Percentiles rank a stretch among this genome's conserved stretches.
phyloP scores from a whole-genome alignment of 2,888 invertebrate species.

The Stenotaenia linearis region DNA sequence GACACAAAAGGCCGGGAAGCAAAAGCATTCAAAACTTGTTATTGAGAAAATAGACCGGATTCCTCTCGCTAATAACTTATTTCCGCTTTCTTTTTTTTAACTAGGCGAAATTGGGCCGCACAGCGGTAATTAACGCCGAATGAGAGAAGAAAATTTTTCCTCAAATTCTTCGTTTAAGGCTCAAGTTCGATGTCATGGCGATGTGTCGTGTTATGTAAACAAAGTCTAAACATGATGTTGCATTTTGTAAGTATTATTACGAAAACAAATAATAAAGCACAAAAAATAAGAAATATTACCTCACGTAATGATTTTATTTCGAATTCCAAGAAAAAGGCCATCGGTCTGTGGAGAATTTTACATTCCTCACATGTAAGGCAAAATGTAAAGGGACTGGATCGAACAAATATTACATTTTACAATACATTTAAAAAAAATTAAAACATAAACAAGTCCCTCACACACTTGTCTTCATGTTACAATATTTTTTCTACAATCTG shows the following conservation, averaged over 20 bases:
- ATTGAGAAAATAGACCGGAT: not conserved
- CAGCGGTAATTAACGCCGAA: no score
- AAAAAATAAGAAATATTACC: not conserved
- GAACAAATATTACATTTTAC: not conserved
- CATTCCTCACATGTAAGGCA: not conserved
- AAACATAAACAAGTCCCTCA: not conserved
- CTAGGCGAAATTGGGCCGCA: not conserved
- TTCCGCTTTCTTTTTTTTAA: not conserved
- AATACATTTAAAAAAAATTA: not conserved
- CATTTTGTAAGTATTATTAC: no score
- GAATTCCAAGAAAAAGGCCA: not conserved
- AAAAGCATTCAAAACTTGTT: conserved; percentile 2
- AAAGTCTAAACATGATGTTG: no score
- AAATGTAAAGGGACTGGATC: not conserved
- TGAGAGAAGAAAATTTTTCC: no score
- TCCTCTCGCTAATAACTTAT: not conserved
- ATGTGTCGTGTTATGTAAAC: no score
- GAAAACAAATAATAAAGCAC: no score
- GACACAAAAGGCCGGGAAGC: not conserved
- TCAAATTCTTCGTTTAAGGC: no score
- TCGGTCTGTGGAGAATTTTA: not conserved
- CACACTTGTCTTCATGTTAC: not conserved
- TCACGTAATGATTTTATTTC: not conserved
- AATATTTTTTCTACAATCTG: not conserved
- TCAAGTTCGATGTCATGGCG: no score